Evolutionary conservation across 2,797 vertebrate genomes (phyloP), one percentile per base, ranked within the genome.

Genomic region (Euphonia xanthogaster): DNA sequence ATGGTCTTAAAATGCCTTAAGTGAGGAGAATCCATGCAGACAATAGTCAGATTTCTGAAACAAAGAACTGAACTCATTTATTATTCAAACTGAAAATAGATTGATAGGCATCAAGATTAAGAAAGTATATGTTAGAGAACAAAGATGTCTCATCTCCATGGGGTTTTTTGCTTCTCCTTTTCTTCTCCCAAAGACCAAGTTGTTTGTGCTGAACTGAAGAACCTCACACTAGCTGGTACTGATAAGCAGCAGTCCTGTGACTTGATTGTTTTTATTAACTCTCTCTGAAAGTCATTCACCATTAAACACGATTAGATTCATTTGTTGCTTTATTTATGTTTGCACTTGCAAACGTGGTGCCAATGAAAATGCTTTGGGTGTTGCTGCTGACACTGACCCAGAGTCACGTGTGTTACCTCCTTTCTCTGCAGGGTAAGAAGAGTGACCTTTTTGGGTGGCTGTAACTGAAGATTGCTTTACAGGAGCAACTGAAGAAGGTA

Each of bases 401-500:
- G 97, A 95, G 96, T 97, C 96, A 98, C 42, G 71, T 97, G 91
- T 96, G 94, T 98, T 97, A 86, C 98, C 97, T 97, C 97, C 94
- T 98, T 97, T 98, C 95, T 98, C 97, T 95, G 90, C 98, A 99
- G 99, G 98, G 98, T 98, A 96, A 98, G 98, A 98, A 98, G 98
- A 98, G 98, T 98, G 98, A 98, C 98, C 98, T 97, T 98, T 98
- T 97, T 97, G 97, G 90, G 97, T 97, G 98, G 98, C 98, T 98
- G 98, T 98, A 98, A 98, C 98, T 98, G 98, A 98, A 98, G 98
- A 98, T 98, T 98, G 98, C 98, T 98, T 98, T 98, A 98, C 98
- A 97, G 98, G 98, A 99, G 98, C 98, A 98, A 98, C 98, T 98
- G 98, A 96, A 97, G 98, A 98, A 99, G 99, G 99, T 99, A 99